phyloP scores from a whole-genome alignment of 2,888 invertebrate species.

The Ophraella communa region DNA sequence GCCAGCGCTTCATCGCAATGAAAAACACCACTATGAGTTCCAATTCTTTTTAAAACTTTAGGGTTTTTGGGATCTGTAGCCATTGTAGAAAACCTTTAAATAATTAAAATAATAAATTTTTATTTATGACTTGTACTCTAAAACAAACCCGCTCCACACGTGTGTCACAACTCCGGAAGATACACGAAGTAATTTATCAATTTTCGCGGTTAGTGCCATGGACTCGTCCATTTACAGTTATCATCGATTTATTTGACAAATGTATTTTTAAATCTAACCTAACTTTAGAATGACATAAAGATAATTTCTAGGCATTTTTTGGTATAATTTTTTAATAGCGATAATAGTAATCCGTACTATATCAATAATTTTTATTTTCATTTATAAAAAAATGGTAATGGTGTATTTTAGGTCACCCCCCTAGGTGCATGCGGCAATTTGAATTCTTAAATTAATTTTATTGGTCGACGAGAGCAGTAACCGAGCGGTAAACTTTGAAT shows the following conservation, averaged over 20 bases:
- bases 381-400: neutral
- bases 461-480: too few relatives aligned
- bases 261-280: slow-evolving; percentile 34
- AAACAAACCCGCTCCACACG: slow-evolving; percentile 43
- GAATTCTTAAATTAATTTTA: too few relatives aligned
- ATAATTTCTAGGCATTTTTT: neutral
- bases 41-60: slow-evolving; percentile 63
- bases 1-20: slow-evolving; percentile 97
- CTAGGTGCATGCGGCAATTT: too few relatives aligned
- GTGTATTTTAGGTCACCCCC: too few relatives aligned
- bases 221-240: slow-evolving; percentile 29
- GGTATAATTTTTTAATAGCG: neutral
- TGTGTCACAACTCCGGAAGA: slow-evolving; percentile 19
- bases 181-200: slow-evolving; percentile 25
- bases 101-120: slow-evolving; percentile 12
- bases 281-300: slow-evolving; percentile 16
- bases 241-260: too few relatives aligned
- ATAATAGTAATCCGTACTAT: too few relatives aligned
- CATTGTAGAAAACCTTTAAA: slow-evolving; percentile 55
- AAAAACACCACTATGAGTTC: slow-evolving; percentile 83
- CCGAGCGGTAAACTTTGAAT: too few relatives aligned
- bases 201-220: slow-evolving; percentile 28
- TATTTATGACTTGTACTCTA: slow-evolving; percentile 13
- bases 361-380: too few relatives aligned
- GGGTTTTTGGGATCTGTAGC: slow-evolving; percentile 52